A percentile compares a stretch with the other conserved stretches of the same genome.
Conservation (phyloP, 2,888 invertebrate genomes). For the Dichetophora obliterata region DNA sequence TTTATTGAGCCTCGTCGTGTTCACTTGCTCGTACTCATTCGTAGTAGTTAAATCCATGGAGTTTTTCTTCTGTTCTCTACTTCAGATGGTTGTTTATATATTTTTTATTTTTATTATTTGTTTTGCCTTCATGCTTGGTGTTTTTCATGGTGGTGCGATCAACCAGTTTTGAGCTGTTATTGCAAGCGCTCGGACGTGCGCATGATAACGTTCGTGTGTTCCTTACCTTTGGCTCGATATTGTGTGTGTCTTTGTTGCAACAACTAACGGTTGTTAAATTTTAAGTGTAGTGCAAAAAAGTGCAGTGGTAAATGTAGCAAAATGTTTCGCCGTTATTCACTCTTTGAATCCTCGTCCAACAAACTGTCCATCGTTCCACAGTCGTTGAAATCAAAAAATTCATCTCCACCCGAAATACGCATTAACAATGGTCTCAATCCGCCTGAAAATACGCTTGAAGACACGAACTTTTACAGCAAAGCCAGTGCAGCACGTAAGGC, state of each 20-base stretch:
- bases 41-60: too few relatives aligned
- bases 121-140: slow-evolving; percentile 10
- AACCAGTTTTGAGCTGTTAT: slow-evolving; percentile 51
- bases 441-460: slow-evolving; percentile 52
- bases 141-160: slow-evolving; percentile 42
- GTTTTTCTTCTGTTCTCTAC: slow-evolving; percentile 1
- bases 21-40: neutral
- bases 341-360: slow-evolving; percentile 64
- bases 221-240: too few relatives aligned
- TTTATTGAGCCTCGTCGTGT: neutral
- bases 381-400: slow-evolving; percentile 41
- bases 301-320: slow-evolving; percentile 12
- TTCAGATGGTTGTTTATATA: neutral
- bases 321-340: slow-evolving; percentile 63
- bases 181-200: slow-evolving; percentile 48
- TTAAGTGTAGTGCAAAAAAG: slow-evolving; percentile 15
- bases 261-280: slow-evolving; percentile 7
- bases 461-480: slow-evolving; percentile 43
- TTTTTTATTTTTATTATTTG: neutral
- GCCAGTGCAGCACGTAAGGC: slow-evolving; percentile 44
- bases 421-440: slow-evolving; percentile 56
- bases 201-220: slow-evolving; percentile 1
- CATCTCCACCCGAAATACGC: slow-evolving; percentile 48
- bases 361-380: slow-evolving; percentile 58
- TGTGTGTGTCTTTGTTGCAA: neutral